Evolutionary conservation across 2,797 vertebrate species (phyloP).

Genomic region (Cossypha dichroa): DNA sequence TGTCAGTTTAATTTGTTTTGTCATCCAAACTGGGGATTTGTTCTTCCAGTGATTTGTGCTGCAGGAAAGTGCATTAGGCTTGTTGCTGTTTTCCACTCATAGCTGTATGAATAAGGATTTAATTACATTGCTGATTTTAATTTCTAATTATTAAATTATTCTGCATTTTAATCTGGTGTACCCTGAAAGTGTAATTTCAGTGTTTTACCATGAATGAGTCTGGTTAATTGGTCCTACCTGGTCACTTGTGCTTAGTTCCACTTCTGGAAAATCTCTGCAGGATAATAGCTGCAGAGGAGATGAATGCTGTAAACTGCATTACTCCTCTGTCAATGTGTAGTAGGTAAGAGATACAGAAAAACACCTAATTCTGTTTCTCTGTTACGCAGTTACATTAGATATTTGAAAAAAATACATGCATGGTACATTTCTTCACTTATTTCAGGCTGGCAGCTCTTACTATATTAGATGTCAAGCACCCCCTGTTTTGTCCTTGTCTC

Average conservation of each 20-base stretch:
- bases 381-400: background rate
- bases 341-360: background rate
- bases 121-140: background rate
- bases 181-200: background rate
- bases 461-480: slow-evolving; percentile 63
- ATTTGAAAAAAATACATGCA: background rate
- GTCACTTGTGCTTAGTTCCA: background rate
- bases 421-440: slow-evolving; percentile 30
- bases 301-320: background rate
- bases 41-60: background rate
- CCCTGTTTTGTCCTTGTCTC: slow-evolving; percentile 45
- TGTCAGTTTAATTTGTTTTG: background rate
- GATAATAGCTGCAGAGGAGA: background rate
- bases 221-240: background rate
- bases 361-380: background rate
- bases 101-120: background rate
- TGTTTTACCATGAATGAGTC: background rate
- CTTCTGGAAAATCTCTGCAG: background rate
- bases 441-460: slow-evolving; percentile 51
- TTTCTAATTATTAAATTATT: background rate
- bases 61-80: background rate
- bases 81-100: background rate
- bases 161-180: background rate
- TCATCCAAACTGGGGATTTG: background rate
- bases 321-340: background rate